A percentile compares a stretch with the other conserved stretches of the same genome.
phyloP scores from a whole-genome alignment of 1,140 invertebrate genomes.

The Bombus difficillimus region DNA sequence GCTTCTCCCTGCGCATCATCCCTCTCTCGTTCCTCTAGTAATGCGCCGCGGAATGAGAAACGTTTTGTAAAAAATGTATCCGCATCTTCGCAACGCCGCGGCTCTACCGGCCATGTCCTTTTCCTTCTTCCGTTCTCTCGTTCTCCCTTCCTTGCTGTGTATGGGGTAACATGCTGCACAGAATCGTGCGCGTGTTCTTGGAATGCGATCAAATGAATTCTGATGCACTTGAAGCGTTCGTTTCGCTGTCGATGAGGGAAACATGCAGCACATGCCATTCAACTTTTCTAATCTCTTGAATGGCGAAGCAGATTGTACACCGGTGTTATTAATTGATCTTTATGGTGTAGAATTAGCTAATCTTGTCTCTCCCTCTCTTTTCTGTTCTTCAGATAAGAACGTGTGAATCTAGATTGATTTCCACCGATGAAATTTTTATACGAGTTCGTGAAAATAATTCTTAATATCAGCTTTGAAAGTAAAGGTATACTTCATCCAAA shows the following conservation, averaged over 20 bases:
- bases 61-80: conserved; percentile 81
- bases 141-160: neutral
- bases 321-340: too few species aligned
- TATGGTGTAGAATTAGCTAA: too few species aligned
- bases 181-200: conserved; percentile 51
- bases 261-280: neutral
- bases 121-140: neutral
- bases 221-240: conserved; percentile 28
- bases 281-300: neutral
- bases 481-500: too few species aligned
- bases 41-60: conserved; percentile 81
- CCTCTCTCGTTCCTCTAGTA: conserved; percentile 71
- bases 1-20: conserved; percentile 69
- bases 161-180: conserved; percentile 44
- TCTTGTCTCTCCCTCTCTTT: too few species aligned
- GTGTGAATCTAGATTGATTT: too few species aligned
- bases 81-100: conserved; percentile 72
- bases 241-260: neutral
- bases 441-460: too few species aligned
- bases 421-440: too few species aligned
- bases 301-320: too few species aligned
- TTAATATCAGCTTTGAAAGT: too few species aligned
- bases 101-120: conserved; percentile 15
- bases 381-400: too few species aligned
- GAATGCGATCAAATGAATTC: conserved; percentile 61